phyloP scores from a whole-genome alignment of 2,113 vertebrate species.

The Carassius auratus region DNA sequence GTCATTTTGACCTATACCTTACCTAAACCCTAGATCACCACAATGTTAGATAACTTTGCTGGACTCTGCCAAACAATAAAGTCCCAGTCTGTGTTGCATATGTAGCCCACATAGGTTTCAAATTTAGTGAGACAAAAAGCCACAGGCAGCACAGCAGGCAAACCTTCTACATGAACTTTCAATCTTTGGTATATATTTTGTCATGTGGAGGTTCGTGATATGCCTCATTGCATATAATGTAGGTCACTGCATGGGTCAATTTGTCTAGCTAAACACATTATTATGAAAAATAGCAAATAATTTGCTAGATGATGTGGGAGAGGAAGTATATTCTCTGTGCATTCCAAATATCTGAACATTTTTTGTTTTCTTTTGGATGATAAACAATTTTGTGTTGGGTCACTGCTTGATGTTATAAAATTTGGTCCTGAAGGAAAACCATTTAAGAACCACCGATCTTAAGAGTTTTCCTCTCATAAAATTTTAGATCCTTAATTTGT shows the following conservation, averaged over 20 bases:
- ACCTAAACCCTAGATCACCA: background rate
- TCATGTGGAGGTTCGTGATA: background rate
- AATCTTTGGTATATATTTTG: constrained; percentile 14
- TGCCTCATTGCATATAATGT: background rate
- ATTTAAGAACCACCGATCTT: background rate
- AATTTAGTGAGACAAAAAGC: background rate
- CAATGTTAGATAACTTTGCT: background rate
- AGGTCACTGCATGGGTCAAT: constrained; percentile 5
- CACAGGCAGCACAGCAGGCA: background rate
- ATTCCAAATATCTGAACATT: background rate
- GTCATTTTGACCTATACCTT: background rate
- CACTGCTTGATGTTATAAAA: background rate
- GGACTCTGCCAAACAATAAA: constrained; percentile 1
- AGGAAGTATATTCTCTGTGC: background rate
- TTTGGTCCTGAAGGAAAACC: background rate
- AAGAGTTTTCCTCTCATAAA: background rate
- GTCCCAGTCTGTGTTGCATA: background rate
- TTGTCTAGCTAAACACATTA: constrained; percentile 15
- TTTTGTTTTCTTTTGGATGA: background rate
- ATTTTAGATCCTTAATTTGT: background rate
- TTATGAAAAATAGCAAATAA: background rate
- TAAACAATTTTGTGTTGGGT: constrained; percentile 3
- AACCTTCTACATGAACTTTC: background rate
- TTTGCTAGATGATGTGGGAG: background rate
- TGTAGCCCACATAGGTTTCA: background rate